Conservation (phyloP, 2,113 vertebrate genomes). For the Australoheros scitulus region DNA sequence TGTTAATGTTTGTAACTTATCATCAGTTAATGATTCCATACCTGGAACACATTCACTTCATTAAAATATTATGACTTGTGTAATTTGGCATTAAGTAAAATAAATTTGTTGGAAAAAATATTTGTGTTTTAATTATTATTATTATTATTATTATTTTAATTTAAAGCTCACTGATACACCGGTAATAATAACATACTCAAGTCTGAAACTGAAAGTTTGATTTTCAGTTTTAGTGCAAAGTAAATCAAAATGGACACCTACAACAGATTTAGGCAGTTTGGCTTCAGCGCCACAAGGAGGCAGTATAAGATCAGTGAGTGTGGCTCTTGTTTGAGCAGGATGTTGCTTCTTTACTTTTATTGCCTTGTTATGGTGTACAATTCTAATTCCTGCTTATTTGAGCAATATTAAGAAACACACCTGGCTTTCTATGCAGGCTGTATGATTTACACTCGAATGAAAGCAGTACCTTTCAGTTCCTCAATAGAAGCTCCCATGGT, state of each 20-base stretch:
- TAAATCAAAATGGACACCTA: constrained; percentile 54
- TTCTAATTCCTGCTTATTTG: neutral
- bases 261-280: neutral
- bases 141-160: too few species aligned
- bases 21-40: constrained; percentile 10
- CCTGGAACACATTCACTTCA: constrained; percentile 22
- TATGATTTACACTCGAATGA: neutral
- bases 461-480: neutral
- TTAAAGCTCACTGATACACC: neutral
- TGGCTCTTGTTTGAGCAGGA: neutral
- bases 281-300: constrained; percentile 37
- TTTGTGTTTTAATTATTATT: neutral
- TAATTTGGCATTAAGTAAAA: constrained; percentile 53
- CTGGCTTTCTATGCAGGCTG: neutral
- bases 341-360: neutral
- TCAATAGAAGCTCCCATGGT: neutral
- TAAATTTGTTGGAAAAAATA: constrained; percentile 50
- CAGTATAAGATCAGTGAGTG: constrained; percentile 6
- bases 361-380: neutral
- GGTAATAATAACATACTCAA: neutral
- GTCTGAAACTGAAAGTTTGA: neutral
- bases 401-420: neutral
- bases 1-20: constrained; percentile 25
- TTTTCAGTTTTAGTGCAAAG: neutral
- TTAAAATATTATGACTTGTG: constrained; percentile 24